phyloP scores from a whole-genome alignment of 1,140 invertebrate genomes.

The Zaprionus inermis region DNA sequence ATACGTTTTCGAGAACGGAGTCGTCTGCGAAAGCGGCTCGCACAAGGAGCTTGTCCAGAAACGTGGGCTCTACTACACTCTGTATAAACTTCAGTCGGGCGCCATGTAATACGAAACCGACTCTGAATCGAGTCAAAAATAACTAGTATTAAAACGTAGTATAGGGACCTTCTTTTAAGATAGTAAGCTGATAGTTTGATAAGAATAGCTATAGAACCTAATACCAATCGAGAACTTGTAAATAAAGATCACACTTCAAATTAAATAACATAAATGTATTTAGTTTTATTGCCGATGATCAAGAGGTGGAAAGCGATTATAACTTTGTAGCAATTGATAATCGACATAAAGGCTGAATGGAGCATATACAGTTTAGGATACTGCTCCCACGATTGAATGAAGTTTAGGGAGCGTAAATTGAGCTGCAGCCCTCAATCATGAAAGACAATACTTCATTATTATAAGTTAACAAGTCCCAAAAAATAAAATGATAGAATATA shows the following conservation, averaged over 20 bases:
- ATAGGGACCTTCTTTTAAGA: slow-evolving; percentile 5
- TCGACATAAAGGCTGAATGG: too few species aligned
- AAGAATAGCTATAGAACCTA: slow-evolving; percentile 9
- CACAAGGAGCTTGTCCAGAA: slow-evolving; percentile 88
- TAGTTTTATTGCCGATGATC: too few species aligned
- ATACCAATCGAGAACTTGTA: not conserved
- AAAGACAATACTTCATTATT: too few species aligned
- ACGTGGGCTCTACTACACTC: slow-evolving; percentile 89
- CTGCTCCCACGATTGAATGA: too few species aligned
- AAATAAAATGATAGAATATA: not conserved
- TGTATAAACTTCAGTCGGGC: slow-evolving; percentile 87
- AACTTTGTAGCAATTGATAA: too few species aligned
- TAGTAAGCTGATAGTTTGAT: slow-evolving; percentile 3
- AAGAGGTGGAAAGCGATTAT: too few species aligned
- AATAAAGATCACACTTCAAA: slow-evolving; percentile 17
- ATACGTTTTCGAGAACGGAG: slow-evolving; percentile 88
- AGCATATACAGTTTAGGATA: too few species aligned
- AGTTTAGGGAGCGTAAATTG: too few species aligned
- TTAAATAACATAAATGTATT: not conserved
- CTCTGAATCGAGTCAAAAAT: slow-evolving; percentile 20
- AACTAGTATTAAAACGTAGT: slow-evolving; percentile 52
- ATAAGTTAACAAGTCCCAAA: not conserved
- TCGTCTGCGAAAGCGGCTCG: slow-evolving; percentile 88
- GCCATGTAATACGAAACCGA: slow-evolving; percentile 51
- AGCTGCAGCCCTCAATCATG: too few species aligned